A percentile compares a stretch with the other conserved stretches of the same genome.
Evolutionary conservation across 1,140 invertebrate genomes (phyloP).

Genomic region (Hyposmocoma kahamanoa): DNA sequence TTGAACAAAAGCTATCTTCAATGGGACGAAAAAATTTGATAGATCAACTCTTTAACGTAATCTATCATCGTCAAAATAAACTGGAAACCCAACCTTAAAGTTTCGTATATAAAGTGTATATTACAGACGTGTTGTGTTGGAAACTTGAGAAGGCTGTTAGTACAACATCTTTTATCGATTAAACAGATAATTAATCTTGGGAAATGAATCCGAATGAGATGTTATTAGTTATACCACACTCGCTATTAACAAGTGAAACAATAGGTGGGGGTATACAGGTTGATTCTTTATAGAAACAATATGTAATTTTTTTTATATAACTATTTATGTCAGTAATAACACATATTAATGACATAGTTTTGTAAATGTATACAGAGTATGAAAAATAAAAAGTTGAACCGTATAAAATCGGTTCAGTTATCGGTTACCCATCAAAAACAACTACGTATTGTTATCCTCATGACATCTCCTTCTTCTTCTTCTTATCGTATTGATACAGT

Average conservation of each 20-base stretch:
- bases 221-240: conserved; percentile 73
- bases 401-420: too few relatives aligned
- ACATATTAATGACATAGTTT: too few relatives aligned
- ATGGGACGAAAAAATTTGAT: conserved; percentile 67
- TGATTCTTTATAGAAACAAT: conserved; percentile 16
- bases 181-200: conserved; percentile 73
- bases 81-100: conserved; percentile 18
- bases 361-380: too few relatives aligned
- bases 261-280: conserved; percentile 42
- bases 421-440: too few relatives aligned
- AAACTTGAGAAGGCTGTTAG: conserved; percentile 63
- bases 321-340: too few relatives aligned
- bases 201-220: conserved; percentile 73
- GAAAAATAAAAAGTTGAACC: too few relatives aligned
- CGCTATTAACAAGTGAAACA: conserved; percentile 72
- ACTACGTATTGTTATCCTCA: too few relatives aligned
- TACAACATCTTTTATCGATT: conserved; percentile 73
- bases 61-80: conserved; percentile 41
- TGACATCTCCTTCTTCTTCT: too few relatives aligned
- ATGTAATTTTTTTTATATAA: too few relatives aligned
- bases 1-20: conserved; percentile 68
- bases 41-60: conserved; percentile 70
- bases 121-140: conserved; percentile 16
- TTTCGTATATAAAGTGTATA: too few relatives aligned
- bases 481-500: too few relatives aligned